Base-by-base conservation (phyloP, 2,797 vertebrate genomes). In the Sebastiscus albofasciatus region DNA sequence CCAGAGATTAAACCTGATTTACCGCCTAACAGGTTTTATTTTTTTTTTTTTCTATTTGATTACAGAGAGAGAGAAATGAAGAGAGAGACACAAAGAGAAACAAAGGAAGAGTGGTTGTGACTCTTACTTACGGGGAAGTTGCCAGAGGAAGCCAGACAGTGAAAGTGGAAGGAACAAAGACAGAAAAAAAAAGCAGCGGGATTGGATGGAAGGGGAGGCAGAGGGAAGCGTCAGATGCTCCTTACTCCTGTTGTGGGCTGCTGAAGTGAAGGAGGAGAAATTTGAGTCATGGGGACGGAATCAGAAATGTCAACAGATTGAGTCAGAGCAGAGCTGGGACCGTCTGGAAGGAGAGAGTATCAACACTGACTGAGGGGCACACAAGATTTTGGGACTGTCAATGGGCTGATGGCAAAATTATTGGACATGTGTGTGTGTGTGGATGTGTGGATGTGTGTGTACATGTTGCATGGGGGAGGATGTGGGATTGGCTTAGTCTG, bases 1-100 rank as follows among this genome's bases (percentile, higher is more conserved):
- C 94, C 80, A 88, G 88, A 96, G 94, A 96, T 96, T 95, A 96
- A 94, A 93, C 85, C 88, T 94, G 95, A 94, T 95, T 96, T 94
- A 92, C 86, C 39, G 85, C 82, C 91, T 92, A 94, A 95, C 94
- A 94, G 94, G 91, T 94, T 96, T 95, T 93, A 83, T 76, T 90
- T 89, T 80, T 86, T 24, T 39, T 27, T 24, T 39, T 27, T 4
- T 31, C 85, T 72, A 87, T 93, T 93, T 95, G 85, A 95, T 94
- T 93, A 90, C 87, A 91, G 76, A 93, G 79, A 82, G n/a, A 89
- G 29, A 76, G 79, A 89, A 83, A 86, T 64, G 52, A 78, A 85
- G 56, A 83, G 56, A 83, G 46, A 85, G 72, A 67, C 67, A 27
- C 31, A 69, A 75, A 83, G 69, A 89, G 81, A 89, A 83, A 90